A percentile compares a stretch with the other conserved stretches of the same genome.
These are phyloP conservation scores for Perognathus longimembris DNA, from an alignment of 2,113 vertebrate genomes.

Conservation along the genomic window DNA sequence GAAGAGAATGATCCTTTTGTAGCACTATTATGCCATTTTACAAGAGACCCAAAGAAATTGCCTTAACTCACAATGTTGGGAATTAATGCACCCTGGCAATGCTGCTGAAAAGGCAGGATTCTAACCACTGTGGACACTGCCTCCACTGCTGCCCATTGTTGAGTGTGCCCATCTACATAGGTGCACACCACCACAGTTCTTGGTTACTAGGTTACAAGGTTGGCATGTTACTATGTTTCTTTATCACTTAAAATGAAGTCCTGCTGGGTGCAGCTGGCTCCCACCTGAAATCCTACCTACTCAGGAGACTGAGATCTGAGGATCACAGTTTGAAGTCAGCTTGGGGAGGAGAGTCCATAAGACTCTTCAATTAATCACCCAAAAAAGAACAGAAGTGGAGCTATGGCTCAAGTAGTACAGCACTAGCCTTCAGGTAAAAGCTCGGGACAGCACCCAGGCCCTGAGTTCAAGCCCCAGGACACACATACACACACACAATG, in stretches of 20 bases:
- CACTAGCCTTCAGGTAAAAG: no score
- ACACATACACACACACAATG: not conserved
- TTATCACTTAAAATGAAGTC: not conserved
- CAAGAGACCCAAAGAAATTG: not conserved
- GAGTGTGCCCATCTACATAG: no score
- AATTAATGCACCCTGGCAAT: rapidly evolving
- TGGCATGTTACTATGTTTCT: not conserved
- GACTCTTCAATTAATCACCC: no score
- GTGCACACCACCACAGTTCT: not conserved
- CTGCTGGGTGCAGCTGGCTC: no score
- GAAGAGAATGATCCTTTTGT: not conserved
- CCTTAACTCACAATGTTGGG: not conserved
- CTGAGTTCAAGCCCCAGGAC: no score
- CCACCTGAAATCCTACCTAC: no score
- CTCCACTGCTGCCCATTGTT: not conserved
- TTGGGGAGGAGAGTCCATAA: no score
- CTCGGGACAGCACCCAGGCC: no score
- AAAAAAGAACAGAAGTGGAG: no score
- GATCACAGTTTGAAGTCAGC: no score
- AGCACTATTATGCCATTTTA: not conserved
- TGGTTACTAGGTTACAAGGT: not conserved
- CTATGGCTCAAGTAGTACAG: no score
- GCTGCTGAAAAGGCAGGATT: not conserved
- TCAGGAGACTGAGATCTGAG: no score
- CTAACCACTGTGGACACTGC: not conserved